Evolutionary conservation across 2,888 invertebrate genomes (phyloP).

Genomic region (Hartigia nigra): DNA sequence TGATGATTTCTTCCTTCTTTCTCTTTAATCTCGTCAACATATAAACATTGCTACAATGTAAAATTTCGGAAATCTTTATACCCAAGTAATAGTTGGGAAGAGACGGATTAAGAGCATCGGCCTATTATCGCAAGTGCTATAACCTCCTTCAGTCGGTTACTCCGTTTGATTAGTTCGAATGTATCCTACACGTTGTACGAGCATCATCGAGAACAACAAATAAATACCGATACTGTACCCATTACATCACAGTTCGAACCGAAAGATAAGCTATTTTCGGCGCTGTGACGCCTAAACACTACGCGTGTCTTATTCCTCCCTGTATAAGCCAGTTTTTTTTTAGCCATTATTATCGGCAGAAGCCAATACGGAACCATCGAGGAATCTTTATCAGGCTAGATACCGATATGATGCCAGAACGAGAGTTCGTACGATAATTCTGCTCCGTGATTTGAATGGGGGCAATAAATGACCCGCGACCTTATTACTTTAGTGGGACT

Average conservation of each 20-base stretch:
- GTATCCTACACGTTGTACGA: background rate
- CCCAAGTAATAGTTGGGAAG: background rate
- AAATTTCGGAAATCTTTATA: background rate
- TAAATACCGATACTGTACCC: slow-evolving; percentile 27
- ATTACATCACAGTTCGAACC: slow-evolving; percentile 32
- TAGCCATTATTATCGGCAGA: too few relatives aligned
- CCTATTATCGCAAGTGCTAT: background rate
- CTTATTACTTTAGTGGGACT: slow-evolving; percentile 28
- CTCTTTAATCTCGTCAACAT: background rate
- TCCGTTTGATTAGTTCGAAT: background rate
- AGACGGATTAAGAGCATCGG: background rate
- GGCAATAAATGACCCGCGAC: slow-evolving; percentile 47
- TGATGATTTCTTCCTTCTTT: background rate
- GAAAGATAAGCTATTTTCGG: slow-evolving; percentile 27
- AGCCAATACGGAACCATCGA: slow-evolving; percentile 23
- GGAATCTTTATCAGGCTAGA: slow-evolving; percentile 52
- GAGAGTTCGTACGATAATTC: slow-evolving; percentile 25
- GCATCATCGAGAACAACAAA: slow-evolving; percentile 10
- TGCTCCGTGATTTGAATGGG: slow-evolving; percentile 40
- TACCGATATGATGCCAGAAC: slow-evolving; percentile 25
- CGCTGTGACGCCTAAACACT: slow-evolving; percentile 5
- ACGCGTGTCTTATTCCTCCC: background rate
- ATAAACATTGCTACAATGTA: background rate
- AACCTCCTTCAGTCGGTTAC: background rate
- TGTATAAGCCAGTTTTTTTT: background rate